Conservation (phyloP, 2,888 invertebrate genomes). For the Acronicta alni region DNA sequence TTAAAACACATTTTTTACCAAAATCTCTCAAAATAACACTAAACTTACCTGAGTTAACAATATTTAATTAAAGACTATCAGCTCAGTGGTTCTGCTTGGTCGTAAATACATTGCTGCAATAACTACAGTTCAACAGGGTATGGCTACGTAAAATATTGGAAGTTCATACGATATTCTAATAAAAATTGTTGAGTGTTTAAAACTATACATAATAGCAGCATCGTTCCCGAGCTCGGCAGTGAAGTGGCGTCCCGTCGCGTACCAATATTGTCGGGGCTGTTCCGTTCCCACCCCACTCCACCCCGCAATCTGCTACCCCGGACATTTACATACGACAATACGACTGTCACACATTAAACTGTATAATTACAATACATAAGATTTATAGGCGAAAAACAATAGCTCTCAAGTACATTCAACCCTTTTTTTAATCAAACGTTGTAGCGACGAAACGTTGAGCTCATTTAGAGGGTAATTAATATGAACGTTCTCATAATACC, state of each 20-base stretch:
- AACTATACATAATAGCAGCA: conserved; percentile 62
- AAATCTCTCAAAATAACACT: too few species aligned
- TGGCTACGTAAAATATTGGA: neutral
- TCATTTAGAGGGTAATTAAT: conserved; percentile 87
- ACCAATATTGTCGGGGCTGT: conserved; percentile 73
- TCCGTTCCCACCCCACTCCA: conserved; percentile 84
- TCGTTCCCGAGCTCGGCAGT: conserved; percentile 63
- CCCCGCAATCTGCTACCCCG: conserved; percentile 64
- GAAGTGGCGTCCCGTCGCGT: conserved; percentile 81
- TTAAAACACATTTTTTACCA: too few species aligned
- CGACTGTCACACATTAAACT: conserved; percentile 86
- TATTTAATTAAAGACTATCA: too few species aligned
- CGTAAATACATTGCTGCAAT: too few species aligned
- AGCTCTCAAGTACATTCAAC: conserved; percentile 72
- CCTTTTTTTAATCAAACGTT: conserved; percentile 74
- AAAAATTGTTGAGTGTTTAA: conserved; percentile 54
- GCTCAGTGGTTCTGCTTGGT: too few species aligned
- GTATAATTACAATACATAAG: conserved; percentile 85
- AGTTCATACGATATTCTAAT: conserved; percentile 31
- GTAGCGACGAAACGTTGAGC: conserved; percentile 72
- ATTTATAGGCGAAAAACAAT: conserved; percentile 88
- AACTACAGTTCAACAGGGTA: too few species aligned
- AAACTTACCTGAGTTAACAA: too few species aligned
- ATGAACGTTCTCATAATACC: conserved; percentile 84
- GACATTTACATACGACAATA: conserved; percentile 86